Percentiles rank a stretch among this genome's conserved stretches.
Conservation (phyloP, 2,888 invertebrate species). For the Melanophora roralis region DNA sequence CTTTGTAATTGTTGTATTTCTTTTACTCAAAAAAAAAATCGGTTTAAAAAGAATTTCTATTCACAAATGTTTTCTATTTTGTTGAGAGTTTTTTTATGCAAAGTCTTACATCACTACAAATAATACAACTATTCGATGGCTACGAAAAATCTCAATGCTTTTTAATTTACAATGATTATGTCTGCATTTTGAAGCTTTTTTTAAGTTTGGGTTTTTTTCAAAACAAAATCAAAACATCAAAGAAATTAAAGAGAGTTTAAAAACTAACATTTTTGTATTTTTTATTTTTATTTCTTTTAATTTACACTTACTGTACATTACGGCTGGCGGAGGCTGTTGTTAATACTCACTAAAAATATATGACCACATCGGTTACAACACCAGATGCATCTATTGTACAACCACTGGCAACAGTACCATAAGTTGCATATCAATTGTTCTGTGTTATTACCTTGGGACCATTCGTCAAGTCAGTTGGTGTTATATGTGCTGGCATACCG, state of each 20-base stretch:
- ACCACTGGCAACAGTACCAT: constrained; percentile 43
- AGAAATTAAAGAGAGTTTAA: constrained; percentile 28
- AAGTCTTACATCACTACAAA: constrained; percentile 57
- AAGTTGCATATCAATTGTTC: constrained; percentile 66
- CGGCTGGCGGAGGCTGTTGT: background rate
- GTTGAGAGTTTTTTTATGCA: constrained; percentile 13
- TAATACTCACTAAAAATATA: constrained; percentile 64
- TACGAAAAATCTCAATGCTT: constrained; percentile 63
- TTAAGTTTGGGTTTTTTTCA: constrained; percentile 20
- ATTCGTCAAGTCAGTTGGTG: constrained; percentile 33
- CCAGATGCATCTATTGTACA: constrained; percentile 25
- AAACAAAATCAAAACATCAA: constrained; percentile 34
- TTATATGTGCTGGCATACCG: constrained; percentile 61
- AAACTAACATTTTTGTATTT: constrained; percentile 24
- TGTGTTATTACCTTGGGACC: constrained; percentile 54
- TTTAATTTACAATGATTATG: constrained; percentile 62
- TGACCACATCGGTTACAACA: constrained; percentile 63
- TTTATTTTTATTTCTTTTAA: background rate
- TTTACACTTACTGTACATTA: constrained; percentile 59
- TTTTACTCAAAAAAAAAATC: constrained; percentile 6
- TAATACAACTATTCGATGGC: constrained; percentile 65
- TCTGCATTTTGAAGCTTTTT: constrained; percentile 21
- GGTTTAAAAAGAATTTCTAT: constrained; percentile 7
- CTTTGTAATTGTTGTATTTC: constrained; percentile 38
- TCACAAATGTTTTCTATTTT: constrained; percentile 5